Evolutionary conservation across 2,113 vertebrate genomes (phyloP), one percentile per base, ranked within the genome.

Genomic region (Hymenochirus boettgeri): DNA sequence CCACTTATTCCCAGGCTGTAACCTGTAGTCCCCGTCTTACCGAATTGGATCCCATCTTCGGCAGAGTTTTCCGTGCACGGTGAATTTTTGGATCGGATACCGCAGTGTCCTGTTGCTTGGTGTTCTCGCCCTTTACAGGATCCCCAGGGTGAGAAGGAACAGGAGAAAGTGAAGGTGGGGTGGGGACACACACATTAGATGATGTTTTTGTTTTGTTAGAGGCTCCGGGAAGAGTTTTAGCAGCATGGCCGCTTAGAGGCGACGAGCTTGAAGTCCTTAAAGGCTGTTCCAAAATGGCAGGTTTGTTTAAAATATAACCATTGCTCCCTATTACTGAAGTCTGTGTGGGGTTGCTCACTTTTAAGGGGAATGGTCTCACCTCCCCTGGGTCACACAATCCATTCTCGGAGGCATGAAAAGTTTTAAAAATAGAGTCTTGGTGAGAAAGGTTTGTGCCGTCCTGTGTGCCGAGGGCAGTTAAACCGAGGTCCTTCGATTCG

Each of bases 1-100:
- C n/a, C n/a, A n/a, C n/a, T n/a, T n/a, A n/a, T n/a, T n/a, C n/a
- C n/a, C n/a, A n/a, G n/a, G n/a, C n/a, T n/a, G n/a, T n/a, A n/a
- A n/a, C n/a, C n/a, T n/a, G n/a, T n/a, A n/a, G n/a, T n/a, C n/a
- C n/a, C n/a, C n/a, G n/a, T n/a, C 9, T 88, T 87, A 90, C 89
- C 79, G 89, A 89, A 86, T 85, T 93, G 50, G 86, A 84, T 58
- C 82, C 78, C 45, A 92, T 86, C 72, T 93, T 92, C 70, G 95
- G 93, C 90, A 98, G 93, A 51, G 89, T 86, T 80, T 93, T 93
- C 71, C 96, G 91, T 9, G 96, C 96, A 79, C 96, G 76, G 81
- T 99, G 94, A 54, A 97, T 79, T 51, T 87, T 93, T 64, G 89
- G 75, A 11, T 77, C 84, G 11, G 80, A 1, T 0, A 75, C 65